Evolutionary conservation across 2,888 invertebrate species (phyloP).

Genomic region (Chloromyia formosa): DNA sequence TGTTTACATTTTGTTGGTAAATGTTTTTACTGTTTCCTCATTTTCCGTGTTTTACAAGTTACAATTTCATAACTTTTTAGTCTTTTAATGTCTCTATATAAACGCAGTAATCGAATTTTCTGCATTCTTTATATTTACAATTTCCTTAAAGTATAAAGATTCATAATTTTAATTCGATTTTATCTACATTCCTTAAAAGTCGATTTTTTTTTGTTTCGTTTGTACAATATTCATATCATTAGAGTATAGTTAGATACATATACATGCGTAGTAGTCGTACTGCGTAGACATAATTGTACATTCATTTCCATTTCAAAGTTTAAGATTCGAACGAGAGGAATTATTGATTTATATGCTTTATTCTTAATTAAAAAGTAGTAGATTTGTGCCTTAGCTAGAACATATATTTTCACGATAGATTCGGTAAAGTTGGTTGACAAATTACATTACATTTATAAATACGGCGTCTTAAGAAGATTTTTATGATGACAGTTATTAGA

Average conservation of each 20-base stretch:
- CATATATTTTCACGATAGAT: not conserved
- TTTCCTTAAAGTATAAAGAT: conserved; percentile 2
- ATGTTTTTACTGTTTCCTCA: not conserved
- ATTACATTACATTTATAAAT: no score
- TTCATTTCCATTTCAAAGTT: not conserved
- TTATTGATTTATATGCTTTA: not conserved
- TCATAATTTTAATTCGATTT: not conserved
- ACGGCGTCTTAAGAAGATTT: no score
- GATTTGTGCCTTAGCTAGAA: not conserved
- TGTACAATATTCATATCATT: not conserved
- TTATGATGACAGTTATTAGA: not conserved
- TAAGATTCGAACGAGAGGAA: conserved; percentile 39
- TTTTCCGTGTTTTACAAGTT: conserved; percentile 4
- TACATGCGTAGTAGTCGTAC: no score
- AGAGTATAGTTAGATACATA: no score
- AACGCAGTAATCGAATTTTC: conserved; percentile 5
- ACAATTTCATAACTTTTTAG: conserved; percentile 27
- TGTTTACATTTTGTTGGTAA: not conserved
- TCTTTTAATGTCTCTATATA: conserved; percentile 40
- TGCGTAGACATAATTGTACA: no score
- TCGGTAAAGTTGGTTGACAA: no score
- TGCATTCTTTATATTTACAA: conserved; percentile 34
- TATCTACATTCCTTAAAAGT: conserved; percentile 11
- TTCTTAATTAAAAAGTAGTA: not conserved
- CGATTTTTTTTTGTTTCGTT: not conserved